Evolutionary conservation across 92 coral and sea anemone genomes (phyloP).

Genomic region (Porites evermanni): DNA sequence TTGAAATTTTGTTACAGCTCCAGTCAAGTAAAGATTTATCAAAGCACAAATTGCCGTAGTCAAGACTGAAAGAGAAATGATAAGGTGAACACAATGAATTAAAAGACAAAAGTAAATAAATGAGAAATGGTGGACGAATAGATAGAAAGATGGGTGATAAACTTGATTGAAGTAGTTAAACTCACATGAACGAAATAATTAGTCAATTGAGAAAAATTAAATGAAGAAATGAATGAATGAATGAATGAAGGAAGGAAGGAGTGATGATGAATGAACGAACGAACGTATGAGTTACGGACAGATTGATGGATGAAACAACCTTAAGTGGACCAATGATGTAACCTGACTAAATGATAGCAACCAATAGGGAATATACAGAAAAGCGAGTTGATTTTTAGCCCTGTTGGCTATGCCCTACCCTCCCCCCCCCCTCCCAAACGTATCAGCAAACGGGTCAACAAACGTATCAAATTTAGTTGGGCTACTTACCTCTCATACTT

Average conservation of each 20-base stretch:
- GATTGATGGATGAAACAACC: neutral
- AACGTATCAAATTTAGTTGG: neutral
- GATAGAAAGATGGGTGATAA: neutral
- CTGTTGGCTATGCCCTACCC: too few species aligned
- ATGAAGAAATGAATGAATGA: neutral
- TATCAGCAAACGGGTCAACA: neutral
- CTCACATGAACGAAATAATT: neutral
- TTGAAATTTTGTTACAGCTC: neutral
- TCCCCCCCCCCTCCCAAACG: too few species aligned
- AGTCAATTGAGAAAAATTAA: neutral
- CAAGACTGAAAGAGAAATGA: neutral
- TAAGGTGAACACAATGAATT: neutral
- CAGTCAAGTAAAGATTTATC: neutral
- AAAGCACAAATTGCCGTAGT: neutral
- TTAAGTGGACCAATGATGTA: neutral
- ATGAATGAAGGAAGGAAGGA: neutral
- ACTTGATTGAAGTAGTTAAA: too few species aligned
- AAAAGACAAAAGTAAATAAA: neutral
- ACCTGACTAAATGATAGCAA: neutral
- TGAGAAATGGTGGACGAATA: neutral
- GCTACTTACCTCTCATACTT: neutral
- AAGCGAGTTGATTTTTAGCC: too few species aligned
- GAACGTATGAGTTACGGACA: neutral
- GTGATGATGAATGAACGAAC: neutral
- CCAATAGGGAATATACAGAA: too few species aligned